Evolutionary conservation across 2,113 vertebrate species (phyloP).

Genomic region (Lycaon pictus): DNA sequence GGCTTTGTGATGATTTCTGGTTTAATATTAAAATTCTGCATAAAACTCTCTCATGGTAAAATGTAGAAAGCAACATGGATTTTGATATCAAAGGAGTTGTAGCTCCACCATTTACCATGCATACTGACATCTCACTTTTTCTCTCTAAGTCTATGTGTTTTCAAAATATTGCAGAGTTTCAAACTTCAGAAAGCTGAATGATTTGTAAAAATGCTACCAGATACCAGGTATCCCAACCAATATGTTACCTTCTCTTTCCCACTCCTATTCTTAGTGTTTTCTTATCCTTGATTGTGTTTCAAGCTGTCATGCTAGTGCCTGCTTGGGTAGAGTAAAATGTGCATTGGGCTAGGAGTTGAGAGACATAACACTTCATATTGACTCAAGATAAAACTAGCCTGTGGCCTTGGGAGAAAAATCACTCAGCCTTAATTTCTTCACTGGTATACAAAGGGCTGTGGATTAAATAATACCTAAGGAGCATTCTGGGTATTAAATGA

Average conservation of each 20-base stretch:
- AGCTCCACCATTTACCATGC: background rate
- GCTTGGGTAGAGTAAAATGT: background rate
- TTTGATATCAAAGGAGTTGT: background rate
- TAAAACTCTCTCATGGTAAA: constrained; percentile 11
- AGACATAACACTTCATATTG: background rate
- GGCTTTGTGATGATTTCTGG: background rate
- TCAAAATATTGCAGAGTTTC: background rate
- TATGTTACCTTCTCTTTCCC: background rate
- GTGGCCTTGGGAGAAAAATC: background rate
- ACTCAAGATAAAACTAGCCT: background rate
- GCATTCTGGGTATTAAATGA: constrained; percentile 11
- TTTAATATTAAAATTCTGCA: background rate
- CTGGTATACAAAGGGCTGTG: background rate
- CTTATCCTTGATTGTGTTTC: background rate
- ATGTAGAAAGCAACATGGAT: background rate
- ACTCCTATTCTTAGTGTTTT: background rate
- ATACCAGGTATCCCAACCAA: background rate
- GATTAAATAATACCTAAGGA: background rate
- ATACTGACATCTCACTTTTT: background rate
- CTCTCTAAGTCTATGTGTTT: background rate
- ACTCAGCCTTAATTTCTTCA: background rate
- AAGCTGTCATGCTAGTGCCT: background rate
- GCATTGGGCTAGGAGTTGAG: background rate
- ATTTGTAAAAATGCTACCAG: background rate
- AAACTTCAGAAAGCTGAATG: background rate